phyloP scores from a whole-genome alignment of 2,113 vertebrate species.

The Onychostruthus taczanowskii region DNA sequence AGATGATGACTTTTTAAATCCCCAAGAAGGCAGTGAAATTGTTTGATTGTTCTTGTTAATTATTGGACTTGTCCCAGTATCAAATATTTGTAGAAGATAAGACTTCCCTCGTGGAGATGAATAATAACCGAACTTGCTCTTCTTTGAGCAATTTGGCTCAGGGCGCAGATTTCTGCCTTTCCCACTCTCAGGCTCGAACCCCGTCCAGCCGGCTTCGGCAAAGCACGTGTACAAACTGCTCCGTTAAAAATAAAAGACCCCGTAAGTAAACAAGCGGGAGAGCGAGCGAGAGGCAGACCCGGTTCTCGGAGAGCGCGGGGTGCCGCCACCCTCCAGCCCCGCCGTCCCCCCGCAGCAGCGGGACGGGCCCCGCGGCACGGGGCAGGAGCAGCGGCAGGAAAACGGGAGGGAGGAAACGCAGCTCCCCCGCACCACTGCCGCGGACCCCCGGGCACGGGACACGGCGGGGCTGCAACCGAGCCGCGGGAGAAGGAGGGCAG shows the following conservation, averaged over 20 bases:
- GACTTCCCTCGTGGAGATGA: constrained; percentile 67
- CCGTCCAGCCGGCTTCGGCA: not conserved
- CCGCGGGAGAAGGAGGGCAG: not conserved
- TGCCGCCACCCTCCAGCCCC: not conserved
- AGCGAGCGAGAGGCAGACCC: not conserved
- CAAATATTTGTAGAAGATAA: constrained; percentile 76
- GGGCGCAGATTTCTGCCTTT: constrained; percentile 30
- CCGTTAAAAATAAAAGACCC: constrained; percentile 55
- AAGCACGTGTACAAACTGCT: constrained; percentile 40
- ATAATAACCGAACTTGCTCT: constrained; percentile 66
- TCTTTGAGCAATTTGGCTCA: constrained; percentile 48
- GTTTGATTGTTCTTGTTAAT: constrained; percentile 76
- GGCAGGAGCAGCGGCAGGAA: not conserved
- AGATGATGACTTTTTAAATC: constrained; percentile 66
- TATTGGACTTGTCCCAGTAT: constrained; percentile 66
- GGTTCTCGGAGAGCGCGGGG: not conserved
- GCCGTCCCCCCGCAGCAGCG: not conserved
- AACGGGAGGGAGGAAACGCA: too few relatives aligned
- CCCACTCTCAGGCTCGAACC: constrained; percentile 43
- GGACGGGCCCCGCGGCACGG: not conserved
- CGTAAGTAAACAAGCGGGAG: not conserved
- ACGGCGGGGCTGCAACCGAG: not conserved
- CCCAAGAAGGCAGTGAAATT: constrained; percentile 60
- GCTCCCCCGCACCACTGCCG: not conserved
- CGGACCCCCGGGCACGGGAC: not conserved